Conservation (phyloP, 2,797 vertebrate genomes). For the Arnoldichthys spilopterus region DNA sequence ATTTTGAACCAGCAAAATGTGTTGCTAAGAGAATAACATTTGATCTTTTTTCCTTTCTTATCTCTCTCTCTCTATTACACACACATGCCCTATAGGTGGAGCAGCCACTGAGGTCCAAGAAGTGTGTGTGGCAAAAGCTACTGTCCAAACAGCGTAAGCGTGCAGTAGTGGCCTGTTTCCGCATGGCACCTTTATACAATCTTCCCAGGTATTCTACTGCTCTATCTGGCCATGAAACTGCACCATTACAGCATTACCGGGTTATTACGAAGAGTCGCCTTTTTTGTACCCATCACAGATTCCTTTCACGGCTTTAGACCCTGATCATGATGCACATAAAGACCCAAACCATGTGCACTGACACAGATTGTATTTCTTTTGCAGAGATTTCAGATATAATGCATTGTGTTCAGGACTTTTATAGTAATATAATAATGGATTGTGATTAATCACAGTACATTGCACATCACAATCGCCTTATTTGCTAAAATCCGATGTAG, state of each 20-base stretch:
- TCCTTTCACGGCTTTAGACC: not conserved
- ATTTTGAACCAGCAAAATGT: not conserved
- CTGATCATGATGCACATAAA: not conserved
- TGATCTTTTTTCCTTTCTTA: not conserved
- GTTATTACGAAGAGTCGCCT: no score
- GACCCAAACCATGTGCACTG: not conserved
- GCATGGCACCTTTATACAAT: conserved; percentile 98
- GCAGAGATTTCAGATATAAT: no score
- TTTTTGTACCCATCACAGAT: no score
- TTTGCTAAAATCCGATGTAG: no score
- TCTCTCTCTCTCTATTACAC: not conserved
- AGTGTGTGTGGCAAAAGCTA: conserved; percentile 98
- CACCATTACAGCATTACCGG: not conserved
- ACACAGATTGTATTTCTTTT: not conserved
- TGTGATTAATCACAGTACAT: no score
- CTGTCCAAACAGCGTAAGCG: conserved; percentile 97
- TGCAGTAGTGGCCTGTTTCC: conserved; percentile 98
- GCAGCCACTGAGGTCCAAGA: conserved; percentile 96
- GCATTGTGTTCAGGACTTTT: not conserved
- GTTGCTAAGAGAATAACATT: not conserved
- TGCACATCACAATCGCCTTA: no score
- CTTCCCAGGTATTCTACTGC: conserved; percentile 85
- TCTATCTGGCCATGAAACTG: not conserved
- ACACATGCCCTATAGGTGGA: conserved; percentile 83
- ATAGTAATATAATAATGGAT: no score